Evolutionary conservation across 2,888 invertebrate genomes (phyloP).

Genomic region (Tubiluchus corallicola): DNA sequence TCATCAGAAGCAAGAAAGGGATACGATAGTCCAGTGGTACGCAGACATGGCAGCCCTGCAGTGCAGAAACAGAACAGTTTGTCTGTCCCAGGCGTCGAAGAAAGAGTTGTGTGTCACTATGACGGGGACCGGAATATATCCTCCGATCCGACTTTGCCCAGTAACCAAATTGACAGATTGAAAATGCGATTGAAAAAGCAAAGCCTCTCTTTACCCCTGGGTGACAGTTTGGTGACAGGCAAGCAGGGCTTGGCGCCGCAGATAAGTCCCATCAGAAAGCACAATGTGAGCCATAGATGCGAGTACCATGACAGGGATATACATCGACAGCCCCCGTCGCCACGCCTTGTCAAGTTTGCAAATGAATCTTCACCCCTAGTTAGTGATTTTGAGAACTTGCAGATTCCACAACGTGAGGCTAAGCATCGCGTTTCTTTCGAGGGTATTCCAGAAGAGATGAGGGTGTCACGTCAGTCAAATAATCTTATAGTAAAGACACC

Average conservation of each 20-base stretch:
- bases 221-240: neutral
- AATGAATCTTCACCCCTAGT: neutral
- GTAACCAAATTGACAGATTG: too few relatives aligned
- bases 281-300: neutral
- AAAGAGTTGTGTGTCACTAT: too few relatives aligned
- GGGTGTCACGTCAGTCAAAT: neutral
- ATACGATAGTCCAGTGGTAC: too few relatives aligned
- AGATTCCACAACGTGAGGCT: neutral
- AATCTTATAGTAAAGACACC: constrained; percentile 1
- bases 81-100: too few relatives aligned
- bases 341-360: constrained; percentile 1
- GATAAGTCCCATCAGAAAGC: neutral
- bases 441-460: neutral
- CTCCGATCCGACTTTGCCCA: too few relatives aligned
- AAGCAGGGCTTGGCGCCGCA: neutral
- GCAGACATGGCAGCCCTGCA: too few relatives aligned
- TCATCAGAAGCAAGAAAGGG: too few relatives aligned
- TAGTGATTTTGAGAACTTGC: neutral
- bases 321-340: neutral
- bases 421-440: neutral
- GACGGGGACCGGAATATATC: too few relatives aligned
- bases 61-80: too few relatives aligned
- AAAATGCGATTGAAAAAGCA: too few relatives aligned
- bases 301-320: neutral
- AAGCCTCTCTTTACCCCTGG: neutral